These are phyloP conservation scores for Chionodraco myersi DNA, from an alignment of 2,113 vertebrate genomes.

Conservation along the genomic window DNA sequence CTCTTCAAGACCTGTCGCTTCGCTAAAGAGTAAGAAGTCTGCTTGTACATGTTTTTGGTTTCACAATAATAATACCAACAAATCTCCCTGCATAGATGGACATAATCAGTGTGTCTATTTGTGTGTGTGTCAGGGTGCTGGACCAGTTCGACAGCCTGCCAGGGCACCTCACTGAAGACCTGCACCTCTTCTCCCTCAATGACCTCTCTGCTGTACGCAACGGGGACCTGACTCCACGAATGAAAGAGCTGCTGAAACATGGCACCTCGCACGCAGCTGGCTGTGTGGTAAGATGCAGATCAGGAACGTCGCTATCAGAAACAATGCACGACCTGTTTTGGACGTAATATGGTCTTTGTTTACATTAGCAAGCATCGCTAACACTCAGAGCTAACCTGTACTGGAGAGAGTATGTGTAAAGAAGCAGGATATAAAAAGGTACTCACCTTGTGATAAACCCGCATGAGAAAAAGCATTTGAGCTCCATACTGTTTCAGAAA, in stretches of 20 bases:
- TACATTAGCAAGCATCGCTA: too few relatives aligned
- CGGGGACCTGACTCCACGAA: slow-evolving; percentile 88
- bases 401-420: too few relatives aligned
- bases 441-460: too few relatives aligned
- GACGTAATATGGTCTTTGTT: too few relatives aligned
- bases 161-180: slow-evolving; percentile 94
- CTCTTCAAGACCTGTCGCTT: slow-evolving; percentile 96
- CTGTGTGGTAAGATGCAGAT: slow-evolving; percentile 89
- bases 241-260: slow-evolving; percentile 89
- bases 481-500: too few relatives aligned
- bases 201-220: slow-evolving; percentile 90
- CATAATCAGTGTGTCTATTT: not conserved
- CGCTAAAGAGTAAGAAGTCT: slow-evolving; percentile 89
- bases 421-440: too few relatives aligned
- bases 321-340: too few relatives aligned
- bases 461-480: too few relatives aligned
- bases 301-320: too few relatives aligned
- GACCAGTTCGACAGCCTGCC: slow-evolving; percentile 91
- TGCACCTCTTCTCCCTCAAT: slow-evolving; percentile 93
- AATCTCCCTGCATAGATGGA: not conserved
- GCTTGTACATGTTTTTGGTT: not conserved
- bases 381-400: too few relatives aligned
- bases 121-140: slow-evolving; percentile 83
- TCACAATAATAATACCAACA: not conserved
- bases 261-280: slow-evolving; percentile 88